Conservation (phyloP, 1,140 invertebrate species). For the Zaprionus nigranus region DNA sequence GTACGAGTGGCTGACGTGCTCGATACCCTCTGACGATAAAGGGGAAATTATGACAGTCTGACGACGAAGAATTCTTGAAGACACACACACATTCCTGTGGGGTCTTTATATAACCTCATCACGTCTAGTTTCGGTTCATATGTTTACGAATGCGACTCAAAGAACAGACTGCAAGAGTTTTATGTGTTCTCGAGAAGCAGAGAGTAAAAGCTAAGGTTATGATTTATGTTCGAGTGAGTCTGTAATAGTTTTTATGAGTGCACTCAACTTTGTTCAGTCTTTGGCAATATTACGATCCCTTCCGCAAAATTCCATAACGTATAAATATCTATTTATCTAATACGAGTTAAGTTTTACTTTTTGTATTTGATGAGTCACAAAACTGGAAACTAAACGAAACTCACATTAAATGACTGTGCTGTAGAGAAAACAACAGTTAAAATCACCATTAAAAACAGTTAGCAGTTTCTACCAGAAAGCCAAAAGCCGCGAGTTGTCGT, state of each 20-base stretch:
- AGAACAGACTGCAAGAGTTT: slow-evolving; percentile 7
- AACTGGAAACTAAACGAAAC: slow-evolving; percentile 16
- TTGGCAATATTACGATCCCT: not conserved
- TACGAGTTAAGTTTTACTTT: slow-evolving; percentile 5
- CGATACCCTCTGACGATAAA: not conserved
- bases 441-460: slow-evolving; percentile 34
- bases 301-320: not conserved
- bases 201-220: slow-evolving; percentile 9
- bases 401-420: slow-evolving; percentile 9
- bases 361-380: not conserved
- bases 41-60: not conserved
- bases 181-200: slow-evolving; percentile 1
- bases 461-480: slow-evolving; percentile 13
- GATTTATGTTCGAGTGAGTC: not conserved
- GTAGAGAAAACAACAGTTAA: slow-evolving; percentile 31
- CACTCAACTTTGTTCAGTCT: not conserved
- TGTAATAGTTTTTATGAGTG: slow-evolving; percentile 10
- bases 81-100: not conserved
- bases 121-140: not conserved
- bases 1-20: not conserved
- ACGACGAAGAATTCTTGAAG: not conserved
- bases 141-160: not conserved
- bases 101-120: not conserved
- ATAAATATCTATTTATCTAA: slow-evolving; percentile 9
- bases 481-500: slow-evolving; percentile 3